Conservation (phyloP, 2,797 vertebrate species). For the Enteromius paludinosus region DNA sequence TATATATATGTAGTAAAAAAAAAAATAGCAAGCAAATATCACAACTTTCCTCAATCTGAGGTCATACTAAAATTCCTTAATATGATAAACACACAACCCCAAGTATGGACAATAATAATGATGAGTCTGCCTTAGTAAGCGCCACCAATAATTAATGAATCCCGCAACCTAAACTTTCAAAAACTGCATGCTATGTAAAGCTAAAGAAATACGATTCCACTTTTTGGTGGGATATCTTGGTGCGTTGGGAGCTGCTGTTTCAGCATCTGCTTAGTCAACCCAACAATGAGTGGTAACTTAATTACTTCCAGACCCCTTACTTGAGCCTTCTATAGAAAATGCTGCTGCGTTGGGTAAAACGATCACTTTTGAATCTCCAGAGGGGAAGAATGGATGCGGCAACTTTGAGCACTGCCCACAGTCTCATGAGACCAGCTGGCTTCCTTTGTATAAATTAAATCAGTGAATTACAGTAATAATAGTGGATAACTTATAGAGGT, state of each 20-base stretch:
- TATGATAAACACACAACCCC: background rate
- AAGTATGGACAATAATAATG: background rate
- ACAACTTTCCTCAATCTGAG: background rate
- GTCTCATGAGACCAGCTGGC: constrained; percentile 38
- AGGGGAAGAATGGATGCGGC: constrained; percentile 40
- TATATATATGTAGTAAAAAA: no score
- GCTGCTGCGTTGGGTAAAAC: constrained; percentile 32
- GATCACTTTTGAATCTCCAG: constrained; percentile 48
- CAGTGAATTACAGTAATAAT: constrained; percentile 54
- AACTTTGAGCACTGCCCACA: constrained; percentile 40
- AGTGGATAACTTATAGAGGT: constrained; percentile 60
- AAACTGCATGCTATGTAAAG: constrained; percentile 24
- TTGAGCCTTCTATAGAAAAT: constrained; percentile 33
- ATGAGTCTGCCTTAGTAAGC: background rate
- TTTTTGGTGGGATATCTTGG: constrained; percentile 18
- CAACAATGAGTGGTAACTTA: constrained; percentile 37
- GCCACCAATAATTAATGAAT: constrained; percentile 31
- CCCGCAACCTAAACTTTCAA: constrained; percentile 18
- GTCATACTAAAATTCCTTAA: constrained; percentile 5
- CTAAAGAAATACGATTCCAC: constrained; percentile 33
- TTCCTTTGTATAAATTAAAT: constrained; percentile 57
- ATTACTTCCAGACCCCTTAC: constrained; percentile 34
- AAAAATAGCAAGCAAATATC: background rate
- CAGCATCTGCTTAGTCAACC: constrained; percentile 47
- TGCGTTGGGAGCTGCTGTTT: constrained; percentile 43